These are phyloP conservation scores for Amphiura filiformis DNA, from an alignment of 35 echinoderm and acorn worm genomes.

Conservation along the genomic window DNA sequence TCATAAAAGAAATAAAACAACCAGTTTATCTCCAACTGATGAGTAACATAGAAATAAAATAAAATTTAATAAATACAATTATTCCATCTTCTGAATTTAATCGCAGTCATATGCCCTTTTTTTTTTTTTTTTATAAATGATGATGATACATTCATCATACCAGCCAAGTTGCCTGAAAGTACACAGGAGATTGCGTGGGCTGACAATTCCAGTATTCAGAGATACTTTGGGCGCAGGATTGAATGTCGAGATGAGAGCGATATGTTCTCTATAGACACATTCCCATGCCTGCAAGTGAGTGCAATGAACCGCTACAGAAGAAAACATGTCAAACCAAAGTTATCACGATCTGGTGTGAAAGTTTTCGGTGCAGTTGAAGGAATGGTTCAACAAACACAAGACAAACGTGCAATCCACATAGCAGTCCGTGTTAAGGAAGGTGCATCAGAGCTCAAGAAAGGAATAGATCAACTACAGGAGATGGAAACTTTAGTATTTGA, in stretches of 20 bases:
- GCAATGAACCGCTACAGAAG: not conserved
- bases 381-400: not conserved
- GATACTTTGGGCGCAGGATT: not conserved
- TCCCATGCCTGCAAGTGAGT: not conserved
- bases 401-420: not conserved
- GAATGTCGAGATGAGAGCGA: not conserved
- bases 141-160: not conserved
- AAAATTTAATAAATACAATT: too few species aligned
- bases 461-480: not conserved
- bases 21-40: too few species aligned
- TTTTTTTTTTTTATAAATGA: not conserved
- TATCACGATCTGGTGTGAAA: not conserved
- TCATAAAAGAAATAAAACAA: too few species aligned
- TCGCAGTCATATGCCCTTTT: too few species aligned
- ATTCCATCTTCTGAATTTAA: too few species aligned
- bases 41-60: too few species aligned
- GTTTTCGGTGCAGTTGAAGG: not conserved
- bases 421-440: not conserved
- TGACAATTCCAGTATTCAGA: not conserved
- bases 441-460: not conserved
- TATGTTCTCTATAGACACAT: not conserved
- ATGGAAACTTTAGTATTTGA: not conserved
- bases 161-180: not conserved
- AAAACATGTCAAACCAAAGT: not conserved
- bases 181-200: not conserved